phyloP scores from a whole-genome alignment of 1,140 invertebrate genomes.

The Leptopilina boulardi region DNA sequence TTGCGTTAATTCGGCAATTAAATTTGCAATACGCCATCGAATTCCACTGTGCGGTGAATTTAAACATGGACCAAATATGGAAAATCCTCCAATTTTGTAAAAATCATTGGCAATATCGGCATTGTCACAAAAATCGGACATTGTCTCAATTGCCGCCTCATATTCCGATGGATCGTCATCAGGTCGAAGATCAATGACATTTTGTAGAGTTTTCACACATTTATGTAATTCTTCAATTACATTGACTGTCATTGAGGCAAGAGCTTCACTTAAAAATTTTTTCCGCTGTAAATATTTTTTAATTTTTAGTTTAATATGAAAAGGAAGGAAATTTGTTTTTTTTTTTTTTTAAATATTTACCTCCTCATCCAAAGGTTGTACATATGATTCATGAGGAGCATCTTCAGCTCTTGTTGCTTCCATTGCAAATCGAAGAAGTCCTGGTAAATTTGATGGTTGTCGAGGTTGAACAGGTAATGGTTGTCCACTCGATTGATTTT shows the following conservation, averaged over 20 bases:
- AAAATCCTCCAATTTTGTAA: slow-evolving; percentile 87
- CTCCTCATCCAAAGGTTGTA: slow-evolving; percentile 79
- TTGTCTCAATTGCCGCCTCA: slow-evolving; percentile 78
- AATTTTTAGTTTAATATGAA: slow-evolving; percentile 32
- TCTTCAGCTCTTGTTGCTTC: slow-evolving; percentile 79
- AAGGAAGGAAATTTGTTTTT: too few species aligned
- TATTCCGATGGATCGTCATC: slow-evolving; percentile 78
- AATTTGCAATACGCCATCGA: slow-evolving; percentile 79
- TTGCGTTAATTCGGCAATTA: slow-evolving; percentile 85
- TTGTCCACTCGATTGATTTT: slow-evolving; percentile 44
- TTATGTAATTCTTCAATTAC: slow-evolving; percentile 80
- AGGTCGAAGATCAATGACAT: slow-evolving; percentile 72
- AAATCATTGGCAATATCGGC: slow-evolving; percentile 88
- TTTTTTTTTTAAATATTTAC: slow-evolving; percentile 64
- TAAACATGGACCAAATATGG: slow-evolving; percentile 81
- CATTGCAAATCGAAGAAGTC: slow-evolving; percentile 80
- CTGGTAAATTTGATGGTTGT: slow-evolving; percentile 76
- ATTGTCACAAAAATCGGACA: slow-evolving; percentile 81
- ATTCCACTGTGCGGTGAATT: slow-evolving; percentile 79
- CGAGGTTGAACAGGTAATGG: slow-evolving; percentile 67
- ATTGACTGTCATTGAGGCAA: slow-evolving; percentile 81
- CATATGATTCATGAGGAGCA: slow-evolving; percentile 70
- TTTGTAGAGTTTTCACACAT: slow-evolving; percentile 78
- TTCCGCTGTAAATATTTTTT: slow-evolving; percentile 77
- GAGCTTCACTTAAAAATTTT: slow-evolving; percentile 82